Evolutionary conservation across 37 sponge, comb jelly and placozoan species (phyloP).

Genomic region (Cladorhizidae sp.): DNA sequence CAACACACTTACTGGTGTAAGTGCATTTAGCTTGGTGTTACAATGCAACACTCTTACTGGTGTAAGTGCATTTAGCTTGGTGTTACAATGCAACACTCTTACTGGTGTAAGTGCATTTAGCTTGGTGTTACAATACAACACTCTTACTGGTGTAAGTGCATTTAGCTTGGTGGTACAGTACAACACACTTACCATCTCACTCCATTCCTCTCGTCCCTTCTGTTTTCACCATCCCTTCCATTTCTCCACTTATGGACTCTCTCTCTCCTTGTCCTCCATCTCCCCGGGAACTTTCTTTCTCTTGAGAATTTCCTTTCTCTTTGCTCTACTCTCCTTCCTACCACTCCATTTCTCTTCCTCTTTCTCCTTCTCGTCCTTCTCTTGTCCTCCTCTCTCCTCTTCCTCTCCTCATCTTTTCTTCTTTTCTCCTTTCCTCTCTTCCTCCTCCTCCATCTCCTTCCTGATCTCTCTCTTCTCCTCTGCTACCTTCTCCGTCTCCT

Average conservation of each 20-base stretch:
- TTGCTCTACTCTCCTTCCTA: background rate
- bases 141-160: conserved; percentile 22
- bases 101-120: conserved; percentile 13
- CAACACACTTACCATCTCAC: too few species aligned
- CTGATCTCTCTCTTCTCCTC: conserved; percentile 22
- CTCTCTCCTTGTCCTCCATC: background rate
- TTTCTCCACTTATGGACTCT: too few species aligned
- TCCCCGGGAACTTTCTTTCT: background rate
- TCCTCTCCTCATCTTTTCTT: background rate
- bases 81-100: conserved; percentile 1
- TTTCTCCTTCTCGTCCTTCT: background rate
- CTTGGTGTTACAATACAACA: background rate
- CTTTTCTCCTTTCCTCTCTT: background rate
- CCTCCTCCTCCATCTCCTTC: conserved; percentile 15
- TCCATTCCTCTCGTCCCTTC: background rate
- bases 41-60: conserved; percentile 18
- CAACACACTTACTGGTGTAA: conserved; percentile 23
- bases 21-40: background rate
- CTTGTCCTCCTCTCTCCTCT: background rate
- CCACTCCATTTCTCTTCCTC: background rate
- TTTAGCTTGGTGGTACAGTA: background rate
- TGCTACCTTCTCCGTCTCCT: conserved; percentile 15
- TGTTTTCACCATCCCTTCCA: too few species aligned
- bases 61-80: conserved; percentile 2
- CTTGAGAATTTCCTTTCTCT: background rate